Base-by-base conservation (phyloP, 2,888 invertebrate genomes). In the Orchesellides sinensis region DNA sequence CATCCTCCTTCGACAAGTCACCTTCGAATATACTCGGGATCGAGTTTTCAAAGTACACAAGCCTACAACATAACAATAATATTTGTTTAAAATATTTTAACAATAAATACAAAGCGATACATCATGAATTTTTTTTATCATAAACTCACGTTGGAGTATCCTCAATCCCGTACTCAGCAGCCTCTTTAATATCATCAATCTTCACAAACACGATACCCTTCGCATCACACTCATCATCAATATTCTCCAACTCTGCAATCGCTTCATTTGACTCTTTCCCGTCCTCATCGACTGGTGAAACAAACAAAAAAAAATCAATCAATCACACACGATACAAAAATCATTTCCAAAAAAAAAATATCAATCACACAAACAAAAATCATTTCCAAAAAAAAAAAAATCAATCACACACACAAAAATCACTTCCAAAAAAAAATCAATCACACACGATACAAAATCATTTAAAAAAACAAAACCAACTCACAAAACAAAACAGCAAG, bases 181-280 rank as follows among this genome's bases (percentile, higher is more conserved):
- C 96, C 91, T 97, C 97, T 45, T 96, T 96, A 86, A 94, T 45
- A 63, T 87, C 87, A 56, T 85, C 96, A 89, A 97, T 96, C 91
- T 97, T 97, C 17, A 97, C 97, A 91, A 97, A 97, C 84, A 95
- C 95, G 89, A 97, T 94, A 85, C 96, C 96, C 88, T 96, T 92
- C 89, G 94, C 92, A 90, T 97, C 87, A 68, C 86, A 86, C 63
- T 87, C 87, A 56, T 87, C 87, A 47, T 87, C 97, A 89, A 97
- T 97, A 90, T 96, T 97, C 91, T 97, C 97, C 88, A 97, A 91
- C 91, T 97, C 96, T 90, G 94, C 94, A 83, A 97, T 92, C 83
- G 95, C 95, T 89, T 93, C 94, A 90, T 96, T 95, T 52, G 96
- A 96, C 91, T 95, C 96, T 14, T 85, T 93, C 89, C 96, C 96